phyloP scores from a whole-genome alignment of 2,113 vertebrate genomes.

The Ranitomeya imitator region DNA sequence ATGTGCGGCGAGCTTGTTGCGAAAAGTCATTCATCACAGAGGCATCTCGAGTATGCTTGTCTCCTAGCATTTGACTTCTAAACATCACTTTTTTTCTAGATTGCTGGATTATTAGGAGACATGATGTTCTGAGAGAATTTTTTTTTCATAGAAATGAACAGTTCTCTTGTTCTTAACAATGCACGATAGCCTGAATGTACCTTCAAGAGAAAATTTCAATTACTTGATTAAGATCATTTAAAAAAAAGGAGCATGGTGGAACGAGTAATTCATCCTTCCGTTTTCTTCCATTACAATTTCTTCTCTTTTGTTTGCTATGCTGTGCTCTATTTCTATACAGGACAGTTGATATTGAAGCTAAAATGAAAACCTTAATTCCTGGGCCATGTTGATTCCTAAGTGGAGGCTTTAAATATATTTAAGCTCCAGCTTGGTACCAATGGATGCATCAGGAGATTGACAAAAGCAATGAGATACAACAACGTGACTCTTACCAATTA shows the following conservation, averaged over 20 bases:
- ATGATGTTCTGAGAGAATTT: slow-evolving; percentile 4
- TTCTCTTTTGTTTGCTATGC: neutral
- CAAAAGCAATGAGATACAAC: neutral
- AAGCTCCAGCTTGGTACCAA: neutral
- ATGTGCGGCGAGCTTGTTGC: slow-evolving; percentile 13
- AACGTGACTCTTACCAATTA: neutral
- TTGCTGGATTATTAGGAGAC: neutral
- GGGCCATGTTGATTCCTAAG: neutral
- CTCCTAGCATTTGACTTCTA: neutral
- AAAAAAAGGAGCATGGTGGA: neutral
- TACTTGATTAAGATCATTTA: neutral
- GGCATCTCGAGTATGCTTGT: slow-evolving; percentile 2
- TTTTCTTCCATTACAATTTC: neutral
- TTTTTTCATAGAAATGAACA: neutral
- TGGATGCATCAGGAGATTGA: neutral
- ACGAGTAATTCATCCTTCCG: too few relatives aligned
- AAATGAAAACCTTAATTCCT: neutral
- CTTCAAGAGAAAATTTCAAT: neutral
- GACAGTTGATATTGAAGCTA: neutral
- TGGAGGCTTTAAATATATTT: neutral
- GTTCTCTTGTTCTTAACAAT: neutral
- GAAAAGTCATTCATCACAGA: slow-evolving; percentile 31
- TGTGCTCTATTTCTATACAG: neutral
- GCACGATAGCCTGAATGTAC: neutral
- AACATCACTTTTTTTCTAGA: neutral